Evolutionary conservation across 2,888 invertebrate genomes (phyloP), one percentile per base, ranked within the genome.

Genomic region (Lumbricus terrestris): DNA sequence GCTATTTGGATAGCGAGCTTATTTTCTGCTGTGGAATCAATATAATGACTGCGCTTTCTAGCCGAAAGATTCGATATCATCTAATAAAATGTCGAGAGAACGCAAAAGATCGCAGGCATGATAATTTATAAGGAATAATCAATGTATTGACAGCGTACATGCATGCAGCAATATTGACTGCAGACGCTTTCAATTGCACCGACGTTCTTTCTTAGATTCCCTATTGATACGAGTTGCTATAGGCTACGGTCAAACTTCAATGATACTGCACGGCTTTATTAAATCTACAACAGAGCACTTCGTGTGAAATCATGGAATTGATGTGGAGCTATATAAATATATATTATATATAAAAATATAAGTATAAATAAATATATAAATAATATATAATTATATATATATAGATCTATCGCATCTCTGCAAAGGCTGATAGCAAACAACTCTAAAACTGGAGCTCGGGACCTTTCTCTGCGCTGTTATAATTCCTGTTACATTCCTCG

Each of bases 381-480:
- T n/a, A n/a, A n/a, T n/a, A n/a, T n/a, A n/a, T n/a, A n/a, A n/a
- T n/a, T n/a, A n/a, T n/a, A n/a, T n/a, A n/a, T n/a, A n/a, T n/a
- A n/a, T n/a, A n/a, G n/a, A n/a, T n/a, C n/a, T n/a, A n/a, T 69
- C 69, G 69, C 69, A 69, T 69, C 6, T 69, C 29, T 69, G 29
- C 69, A 69, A 69, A n/a, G n/a, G n/a, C 69, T 69, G 69, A 69
- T n/a, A 69, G n/a, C 69, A 69, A 69, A 69, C 69, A 69, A 69
- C 69, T 69, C 69, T 11, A n/a, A 1, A 69, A 69, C 29, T 69
- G n/a, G 69, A 69, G n/a, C 69, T 69, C 29, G 69, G 69, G n/a
- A 5, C 69, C 69, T 29, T 69, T 69, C 69, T 11, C 13, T 69
- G 69, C 5, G 29, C 69, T 69, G 29, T 69, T 69, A 69, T n/a